A percentile compares a stretch with the other conserved stretches of the same genome.
phyloP scores from a whole-genome alignment of 1,140 invertebrate species.

The Bombus impatiens region DNA sequence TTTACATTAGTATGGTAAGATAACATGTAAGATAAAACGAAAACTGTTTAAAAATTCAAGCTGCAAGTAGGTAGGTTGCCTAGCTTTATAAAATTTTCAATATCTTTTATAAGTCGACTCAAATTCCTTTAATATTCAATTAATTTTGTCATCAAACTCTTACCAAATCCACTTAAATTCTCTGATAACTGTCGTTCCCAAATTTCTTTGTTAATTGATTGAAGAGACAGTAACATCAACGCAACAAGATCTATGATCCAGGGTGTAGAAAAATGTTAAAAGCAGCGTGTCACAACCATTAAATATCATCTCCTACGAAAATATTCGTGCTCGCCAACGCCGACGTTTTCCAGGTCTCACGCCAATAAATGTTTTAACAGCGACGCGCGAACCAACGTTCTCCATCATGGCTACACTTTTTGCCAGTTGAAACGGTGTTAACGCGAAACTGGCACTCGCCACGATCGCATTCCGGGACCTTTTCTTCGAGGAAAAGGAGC shows the following conservation, averaged over 20 bases:
- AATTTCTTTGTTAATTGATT: not conserved
- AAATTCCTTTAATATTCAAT: too few species aligned
- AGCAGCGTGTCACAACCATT: not conserved
- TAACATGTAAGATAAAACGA: too few species aligned
- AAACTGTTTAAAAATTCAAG: too few species aligned
- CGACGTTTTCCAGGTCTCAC: constrained; percentile 18
- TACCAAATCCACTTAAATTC: not conserved
- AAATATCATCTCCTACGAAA: not conserved
- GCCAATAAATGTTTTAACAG: constrained; percentile 52
- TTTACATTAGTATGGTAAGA: too few species aligned
- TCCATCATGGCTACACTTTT: constrained; percentile 40
- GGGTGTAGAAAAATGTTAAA: not conserved
- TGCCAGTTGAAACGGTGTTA: constrained; percentile 58
- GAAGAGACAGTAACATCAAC: not conserved
- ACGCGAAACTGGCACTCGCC: constrained; percentile 55
- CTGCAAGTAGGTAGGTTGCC: too few species aligned
- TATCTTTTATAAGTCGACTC: too few species aligned
- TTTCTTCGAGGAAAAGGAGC: constrained; percentile 60
- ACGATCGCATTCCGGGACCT: constrained; percentile 51
- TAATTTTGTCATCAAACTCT: too few species aligned
- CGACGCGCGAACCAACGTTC: constrained; percentile 24
- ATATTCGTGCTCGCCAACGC: constrained; percentile 3
- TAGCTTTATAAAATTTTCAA: too few species aligned
- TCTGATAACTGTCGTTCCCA: not conserved
- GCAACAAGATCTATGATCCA: not conserved